A percentile compares a stretch with the other conserved stretches of the same genome.
phyloP scores from a whole-genome alignment of 2,888 invertebrate species.

The Eristalinus sepulchralis region DNA sequence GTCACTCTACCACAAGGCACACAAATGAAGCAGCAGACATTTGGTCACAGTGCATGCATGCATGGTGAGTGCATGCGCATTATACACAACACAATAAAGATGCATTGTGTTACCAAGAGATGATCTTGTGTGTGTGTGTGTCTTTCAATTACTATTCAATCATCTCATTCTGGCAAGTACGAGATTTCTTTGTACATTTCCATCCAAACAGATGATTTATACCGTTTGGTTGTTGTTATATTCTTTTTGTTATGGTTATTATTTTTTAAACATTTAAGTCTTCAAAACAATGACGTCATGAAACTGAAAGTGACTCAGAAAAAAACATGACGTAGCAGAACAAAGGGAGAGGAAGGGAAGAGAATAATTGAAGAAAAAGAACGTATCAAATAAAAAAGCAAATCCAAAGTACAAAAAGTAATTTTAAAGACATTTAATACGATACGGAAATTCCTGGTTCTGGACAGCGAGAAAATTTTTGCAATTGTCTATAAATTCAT shows the following conservation, averaged over 20 bases:
- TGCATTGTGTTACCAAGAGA: background rate
- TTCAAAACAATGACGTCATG: background rate
- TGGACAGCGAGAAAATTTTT: too few species aligned
- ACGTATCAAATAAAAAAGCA: background rate
- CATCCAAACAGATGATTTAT: background rate
- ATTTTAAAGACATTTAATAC: background rate
- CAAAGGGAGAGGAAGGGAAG: background rate
- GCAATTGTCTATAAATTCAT: too few species aligned
- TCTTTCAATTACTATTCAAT: background rate
- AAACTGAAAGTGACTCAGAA: background rate
- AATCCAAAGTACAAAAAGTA: background rate
- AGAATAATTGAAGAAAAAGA: background rate
- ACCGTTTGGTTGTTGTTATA: background rate
- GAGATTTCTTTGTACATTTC: background rate
- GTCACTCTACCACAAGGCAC: background rate
- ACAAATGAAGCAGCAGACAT: constrained; percentile 6
- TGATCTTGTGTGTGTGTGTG: background rate
- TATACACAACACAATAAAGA: background rate
- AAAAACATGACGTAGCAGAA: background rate
- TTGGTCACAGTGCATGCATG: background rate
- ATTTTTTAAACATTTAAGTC: background rate
- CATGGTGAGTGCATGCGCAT: background rate
- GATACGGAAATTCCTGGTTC: background rate
- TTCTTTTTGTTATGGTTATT: background rate
- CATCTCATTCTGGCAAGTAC: background rate